Evolutionary conservation across 2,888 invertebrate genomes (phyloP).

Genomic region (Acrobasis consociella): DNA sequence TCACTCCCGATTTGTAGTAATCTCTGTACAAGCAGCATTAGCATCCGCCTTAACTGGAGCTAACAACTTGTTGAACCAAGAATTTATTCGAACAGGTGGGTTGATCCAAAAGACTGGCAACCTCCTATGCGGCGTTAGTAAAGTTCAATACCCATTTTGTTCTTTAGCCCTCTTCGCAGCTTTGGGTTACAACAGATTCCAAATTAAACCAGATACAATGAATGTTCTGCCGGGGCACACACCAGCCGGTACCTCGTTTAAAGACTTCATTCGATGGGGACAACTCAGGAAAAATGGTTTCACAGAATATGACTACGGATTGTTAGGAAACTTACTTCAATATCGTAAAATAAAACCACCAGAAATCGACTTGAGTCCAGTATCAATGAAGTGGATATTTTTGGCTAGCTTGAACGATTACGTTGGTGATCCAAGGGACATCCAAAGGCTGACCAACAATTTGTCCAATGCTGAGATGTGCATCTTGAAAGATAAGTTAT

Average conservation of each 20-base stretch:
- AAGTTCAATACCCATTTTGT: slow-evolving; percentile 13
- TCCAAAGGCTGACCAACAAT: slow-evolving; percentile 32
- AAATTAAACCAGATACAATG: slow-evolving; percentile 38
- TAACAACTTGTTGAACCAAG: slow-evolving; percentile 8
- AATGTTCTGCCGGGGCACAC: slow-evolving; percentile 40
- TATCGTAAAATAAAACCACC: slow-evolving; percentile 40
- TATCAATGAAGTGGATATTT: slow-evolving; percentile 39
- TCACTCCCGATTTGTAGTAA: slow-evolving; percentile 18
- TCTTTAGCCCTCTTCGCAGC: slow-evolving; percentile 35
- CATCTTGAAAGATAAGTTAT: slow-evolving; percentile 39
- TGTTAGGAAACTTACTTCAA: slow-evolving; percentile 30
- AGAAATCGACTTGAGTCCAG: slow-evolving; percentile 34
- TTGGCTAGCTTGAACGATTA: slow-evolving; percentile 42
- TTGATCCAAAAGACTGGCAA: slow-evolving; percentile 14
- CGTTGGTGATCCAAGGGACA: slow-evolving; percentile 39
- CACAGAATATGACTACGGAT: slow-evolving; percentile 40
- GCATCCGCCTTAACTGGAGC: not conserved
- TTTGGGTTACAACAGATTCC: slow-evolving; percentile 41
- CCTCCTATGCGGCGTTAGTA: slow-evolving; percentile 10
- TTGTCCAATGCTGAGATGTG: slow-evolving; percentile 37
- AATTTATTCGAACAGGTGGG: slow-evolving; percentile 8
- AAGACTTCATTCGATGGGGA: slow-evolving; percentile 43
- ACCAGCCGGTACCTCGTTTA: slow-evolving; percentile 45
- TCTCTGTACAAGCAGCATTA: not conserved
- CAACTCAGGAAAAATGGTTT: slow-evolving; percentile 43